Conservation (phyloP, 2,797 vertebrate genomes). For the Schizopygopsis pylzovi region DNA sequence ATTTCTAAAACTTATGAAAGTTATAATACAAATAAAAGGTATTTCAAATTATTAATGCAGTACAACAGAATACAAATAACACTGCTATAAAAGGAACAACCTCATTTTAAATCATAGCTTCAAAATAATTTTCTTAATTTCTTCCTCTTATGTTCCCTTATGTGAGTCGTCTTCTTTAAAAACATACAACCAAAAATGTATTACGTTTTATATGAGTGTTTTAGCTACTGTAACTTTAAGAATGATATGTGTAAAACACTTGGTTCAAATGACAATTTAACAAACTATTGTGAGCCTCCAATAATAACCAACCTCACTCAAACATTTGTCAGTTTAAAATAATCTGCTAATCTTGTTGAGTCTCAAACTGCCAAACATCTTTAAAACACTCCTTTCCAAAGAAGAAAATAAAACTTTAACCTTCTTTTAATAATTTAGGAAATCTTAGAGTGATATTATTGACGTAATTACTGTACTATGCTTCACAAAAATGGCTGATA, state of each 20-base stretch:
- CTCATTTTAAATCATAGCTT: background rate
- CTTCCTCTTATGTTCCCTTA: background rate
- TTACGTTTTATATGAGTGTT: background rate
- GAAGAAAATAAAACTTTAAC: background rate
- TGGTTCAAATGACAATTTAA: too few species aligned
- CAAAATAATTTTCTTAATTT: background rate
- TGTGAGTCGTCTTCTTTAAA: too few species aligned
- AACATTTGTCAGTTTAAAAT: background rate
- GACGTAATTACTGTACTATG: too few species aligned
- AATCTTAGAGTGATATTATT: background rate
- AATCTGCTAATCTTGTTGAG: background rate
- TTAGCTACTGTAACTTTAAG: background rate
- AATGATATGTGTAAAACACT: background rate
- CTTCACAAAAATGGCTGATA: background rate
- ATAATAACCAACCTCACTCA: too few species aligned
- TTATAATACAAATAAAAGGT: background rate
- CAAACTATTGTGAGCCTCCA: too few species aligned
- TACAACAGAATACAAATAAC: background rate
- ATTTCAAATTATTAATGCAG: background rate
- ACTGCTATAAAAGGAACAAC: background rate
- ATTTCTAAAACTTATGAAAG: background rate
- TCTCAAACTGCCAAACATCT: too few species aligned
- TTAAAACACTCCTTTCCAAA: background rate
- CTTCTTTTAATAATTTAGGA: background rate
- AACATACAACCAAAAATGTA: too few species aligned